phyloP scores from a whole-genome alignment of 2,888 invertebrate genomes.

The Caenorhabditis drosophilae region DNA sequence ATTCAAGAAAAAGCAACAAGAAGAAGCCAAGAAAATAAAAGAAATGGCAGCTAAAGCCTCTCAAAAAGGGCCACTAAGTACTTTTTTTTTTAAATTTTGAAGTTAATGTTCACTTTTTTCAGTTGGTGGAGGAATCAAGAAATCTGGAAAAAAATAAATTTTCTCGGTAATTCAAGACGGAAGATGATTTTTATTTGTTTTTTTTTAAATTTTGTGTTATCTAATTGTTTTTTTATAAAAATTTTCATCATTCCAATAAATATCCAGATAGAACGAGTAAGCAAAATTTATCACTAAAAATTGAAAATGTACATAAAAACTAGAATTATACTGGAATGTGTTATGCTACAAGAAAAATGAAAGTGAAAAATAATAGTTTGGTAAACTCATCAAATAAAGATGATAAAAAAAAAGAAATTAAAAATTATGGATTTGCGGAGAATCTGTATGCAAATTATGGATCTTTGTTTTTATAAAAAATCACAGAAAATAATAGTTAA shows the following conservation, averaged over 20 bases:
- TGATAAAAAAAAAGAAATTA: constrained; percentile 8
- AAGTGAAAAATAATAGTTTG: background rate
- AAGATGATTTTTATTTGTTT: constrained; percentile 3
- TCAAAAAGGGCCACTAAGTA: constrained; percentile 64
- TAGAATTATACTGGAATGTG: constrained; percentile 18
- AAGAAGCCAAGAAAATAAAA: constrained; percentile 66
- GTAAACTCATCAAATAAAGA: constrained; percentile 23
- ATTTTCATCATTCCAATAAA: background rate
- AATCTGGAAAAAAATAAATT: constrained; percentile 59
- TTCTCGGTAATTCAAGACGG: background rate
- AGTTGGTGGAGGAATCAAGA: constrained; percentile 67
- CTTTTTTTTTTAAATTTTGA: constrained; percentile 6
- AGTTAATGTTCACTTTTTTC: constrained; percentile 22
- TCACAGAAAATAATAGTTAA: constrained; percentile 8
- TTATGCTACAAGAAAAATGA: constrained; percentile 1
- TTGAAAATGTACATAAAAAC: background rate
- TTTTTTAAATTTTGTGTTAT: background rate
- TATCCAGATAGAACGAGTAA: background rate
- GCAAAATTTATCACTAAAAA: constrained; percentile 24
- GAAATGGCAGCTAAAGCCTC: constrained; percentile 62
- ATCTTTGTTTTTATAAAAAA: background rate
- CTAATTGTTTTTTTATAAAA: constrained; percentile 1
- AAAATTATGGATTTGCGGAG: constrained; percentile 3
- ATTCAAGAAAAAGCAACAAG: constrained; percentile 67
- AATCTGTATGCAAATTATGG: constrained; percentile 21